Evolutionary conservation across 2,888 invertebrate genomes (phyloP).

Genomic region (Epinotia bilunana): DNA sequence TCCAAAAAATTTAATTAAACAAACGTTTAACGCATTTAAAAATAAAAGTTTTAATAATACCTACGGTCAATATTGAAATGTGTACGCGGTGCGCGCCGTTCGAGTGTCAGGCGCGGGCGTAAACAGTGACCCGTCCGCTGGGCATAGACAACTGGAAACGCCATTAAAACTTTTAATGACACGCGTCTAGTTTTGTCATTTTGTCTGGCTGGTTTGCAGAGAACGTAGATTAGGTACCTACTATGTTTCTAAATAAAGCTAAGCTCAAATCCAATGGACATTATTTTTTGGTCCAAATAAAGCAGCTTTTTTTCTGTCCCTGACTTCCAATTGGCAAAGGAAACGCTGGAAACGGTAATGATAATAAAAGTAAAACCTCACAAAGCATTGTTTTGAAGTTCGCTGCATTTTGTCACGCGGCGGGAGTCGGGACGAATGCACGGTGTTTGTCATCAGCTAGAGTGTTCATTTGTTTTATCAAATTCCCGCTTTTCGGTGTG

Average conservation of each 20-base stretch:
- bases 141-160: conserved; percentile 44
- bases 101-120: conserved; percentile 34
- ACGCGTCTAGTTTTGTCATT: conserved; percentile 44
- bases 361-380: conserved; percentile 42
- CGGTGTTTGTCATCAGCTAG: conserved; percentile 36
- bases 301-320: conserved; percentile 7
- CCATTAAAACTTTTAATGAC: conserved; percentile 45
- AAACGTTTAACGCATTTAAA: conserved; percentile 43
- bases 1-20: conserved; percentile 36
- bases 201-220: conserved; percentile 31
- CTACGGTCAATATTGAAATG: conserved; percentile 42
- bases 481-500: conserved; percentile 28
- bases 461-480: conserved; percentile 37
- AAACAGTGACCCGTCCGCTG: conserved; percentile 42
- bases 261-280: conserved; percentile 16
- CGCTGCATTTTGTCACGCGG: conserved; percentile 33
- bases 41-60: conserved; percentile 43
- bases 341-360: conserved; percentile 33
- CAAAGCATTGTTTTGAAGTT: conserved; percentile 42
- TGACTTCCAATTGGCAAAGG: conserved; percentile 39
- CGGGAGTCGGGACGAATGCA: conserved; percentile 14
- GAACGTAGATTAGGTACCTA: conserved; percentile 21
- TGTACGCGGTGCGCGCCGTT: conserved; percentile 13
- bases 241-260: conserved; percentile 18
- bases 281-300: conserved; percentile 18